Conservation (phyloP, 2,797 vertebrate genomes). For the Peromyscus eremicus region DNA sequence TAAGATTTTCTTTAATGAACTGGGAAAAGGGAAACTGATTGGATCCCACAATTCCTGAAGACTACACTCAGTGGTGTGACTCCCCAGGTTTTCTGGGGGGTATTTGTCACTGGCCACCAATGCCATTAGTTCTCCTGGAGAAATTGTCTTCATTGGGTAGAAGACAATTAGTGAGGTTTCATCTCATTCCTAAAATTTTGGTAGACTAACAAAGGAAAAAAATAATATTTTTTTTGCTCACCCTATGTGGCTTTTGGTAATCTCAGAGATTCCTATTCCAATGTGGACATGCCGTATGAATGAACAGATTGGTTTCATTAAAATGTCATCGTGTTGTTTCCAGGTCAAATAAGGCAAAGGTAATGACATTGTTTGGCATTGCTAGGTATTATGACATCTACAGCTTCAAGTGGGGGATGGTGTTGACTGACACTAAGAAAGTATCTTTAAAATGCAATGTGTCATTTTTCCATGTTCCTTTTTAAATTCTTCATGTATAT, state of each 20-base stretch:
- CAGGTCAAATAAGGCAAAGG: slow-evolving; percentile 9
- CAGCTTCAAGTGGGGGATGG: background rate
- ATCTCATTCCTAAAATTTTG: background rate
- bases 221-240: background rate
- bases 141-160: background rate
- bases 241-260: slow-evolving; percentile 7
- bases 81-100: background rate
- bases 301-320: slow-evolving; percentile 56
- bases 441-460: background rate
- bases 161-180: no score
- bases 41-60: background rate
- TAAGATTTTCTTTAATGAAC: background rate
- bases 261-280: slow-evolving; percentile 45
- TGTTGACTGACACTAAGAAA: slow-evolving; percentile 13
- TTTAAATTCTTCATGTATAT: background rate
- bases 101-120: background rate
- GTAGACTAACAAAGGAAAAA: background rate
- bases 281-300: slow-evolving; percentile 36
- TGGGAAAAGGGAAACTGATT: background rate
- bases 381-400: background rate
- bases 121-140: background rate
- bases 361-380: background rate
- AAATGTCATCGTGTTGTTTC: slow-evolving; percentile 53
- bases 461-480: slow-evolving; percentile 45
- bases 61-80: background rate